Evolutionary conservation across 2,113 vertebrate species (phyloP), one percentile per base, ranked within the genome.

Genomic region (Dipodomys spectabilis): DNA sequence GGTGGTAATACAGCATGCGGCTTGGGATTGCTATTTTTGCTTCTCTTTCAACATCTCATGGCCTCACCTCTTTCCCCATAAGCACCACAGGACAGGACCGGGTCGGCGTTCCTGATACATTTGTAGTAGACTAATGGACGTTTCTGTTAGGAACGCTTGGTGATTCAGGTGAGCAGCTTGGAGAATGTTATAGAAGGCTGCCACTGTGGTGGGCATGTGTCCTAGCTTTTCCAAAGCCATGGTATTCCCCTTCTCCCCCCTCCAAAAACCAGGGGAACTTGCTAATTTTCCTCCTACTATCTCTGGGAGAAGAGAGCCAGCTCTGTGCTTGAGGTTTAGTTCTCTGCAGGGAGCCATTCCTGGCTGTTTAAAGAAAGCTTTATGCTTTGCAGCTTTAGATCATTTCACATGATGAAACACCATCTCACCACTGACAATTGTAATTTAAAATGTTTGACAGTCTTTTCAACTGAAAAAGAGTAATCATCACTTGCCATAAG

Each of bases 301-400:
- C 81, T 95, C 64, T 91, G 86, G 87, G 96, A 97, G 87, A 85
- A 95, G 92, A 35, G 86, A 88, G 92, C 92, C 1, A 0, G 10
- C 86, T 83, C 79, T 74, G 88, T 13, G 62, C 89, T 85, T 22
- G 69, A 90, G 86, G 96, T 97, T 97, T 90, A 88, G 91, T 81
- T 96, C 97, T 96, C 96, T 53, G 22, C 69, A 88, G 98, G 97
- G 96, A 98, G 94, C 95, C 85, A 81, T 97, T 97, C 93, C 85
- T 95, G 81, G 96, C 97, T 98, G 96, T 97, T 97, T 96, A 96
- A 98, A 97, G 96, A 96, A 91, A 94, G 71, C 90, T 98, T 97
- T 98, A 94, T 96, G 97, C 98, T 98, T 97, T 95, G 94, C 96
- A 96, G 95, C 3, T 35, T 97, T 95, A 97, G 97, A 98, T 98